Evolutionary conservation across 2,113 vertebrate genomes (phyloP).

Genomic region (Axis porcinus): DNA sequence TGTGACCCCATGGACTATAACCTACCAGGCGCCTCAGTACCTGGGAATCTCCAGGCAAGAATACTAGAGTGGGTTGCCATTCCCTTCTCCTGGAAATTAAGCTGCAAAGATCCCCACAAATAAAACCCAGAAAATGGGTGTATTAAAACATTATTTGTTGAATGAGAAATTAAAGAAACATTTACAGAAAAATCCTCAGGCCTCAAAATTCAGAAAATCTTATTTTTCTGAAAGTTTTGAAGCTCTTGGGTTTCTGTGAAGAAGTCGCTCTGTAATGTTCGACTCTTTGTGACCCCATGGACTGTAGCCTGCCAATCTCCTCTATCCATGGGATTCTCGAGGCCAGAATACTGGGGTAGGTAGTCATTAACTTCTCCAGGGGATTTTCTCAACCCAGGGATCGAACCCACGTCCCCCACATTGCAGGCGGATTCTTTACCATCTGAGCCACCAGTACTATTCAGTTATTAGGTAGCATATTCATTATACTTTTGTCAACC

Average conservation of each 20-base stretch:
- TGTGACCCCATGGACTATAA: background rate
- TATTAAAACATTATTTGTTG: background rate
- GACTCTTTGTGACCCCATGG: background rate
- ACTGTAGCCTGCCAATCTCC: background rate
- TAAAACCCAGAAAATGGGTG: background rate
- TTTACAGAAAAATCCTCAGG: background rate
- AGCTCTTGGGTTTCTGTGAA: background rate
- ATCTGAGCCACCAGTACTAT: background rate
- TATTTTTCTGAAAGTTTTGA: background rate
- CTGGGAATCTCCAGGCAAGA: background rate
- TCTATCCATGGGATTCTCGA: background rate
- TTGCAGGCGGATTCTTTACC: background rate
- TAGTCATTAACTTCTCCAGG: background rate
- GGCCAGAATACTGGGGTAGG: background rate
- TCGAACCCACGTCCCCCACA: background rate
- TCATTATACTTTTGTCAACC: background rate
- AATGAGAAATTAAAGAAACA: background rate
- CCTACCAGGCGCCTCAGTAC: background rate
- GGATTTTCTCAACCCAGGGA: background rate
- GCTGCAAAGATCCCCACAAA: background rate
- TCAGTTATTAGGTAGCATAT: background rate
- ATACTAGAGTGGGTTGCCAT: background rate
- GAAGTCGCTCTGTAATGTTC: background rate
- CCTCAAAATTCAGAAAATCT: background rate
- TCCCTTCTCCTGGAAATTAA: background rate